Conservation (phyloP, 2,113 vertebrate genomes). For the Actinemys pallida region DNA sequence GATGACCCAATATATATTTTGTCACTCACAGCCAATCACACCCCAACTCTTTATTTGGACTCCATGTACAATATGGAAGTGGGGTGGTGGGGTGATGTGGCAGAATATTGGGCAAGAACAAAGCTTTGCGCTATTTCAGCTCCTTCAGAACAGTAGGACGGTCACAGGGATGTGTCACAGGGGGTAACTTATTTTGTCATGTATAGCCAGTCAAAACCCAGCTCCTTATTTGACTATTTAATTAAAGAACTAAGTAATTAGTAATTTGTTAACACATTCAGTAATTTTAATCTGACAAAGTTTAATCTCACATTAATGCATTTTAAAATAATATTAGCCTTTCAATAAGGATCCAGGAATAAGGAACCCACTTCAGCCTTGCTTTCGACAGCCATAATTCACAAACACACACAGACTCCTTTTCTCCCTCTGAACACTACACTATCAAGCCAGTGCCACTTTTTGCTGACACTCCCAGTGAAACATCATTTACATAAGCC, state of each 20-base stretch:
- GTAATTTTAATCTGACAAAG: neutral
- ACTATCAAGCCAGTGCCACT: neutral
- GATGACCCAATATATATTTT: neutral
- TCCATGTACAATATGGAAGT: neutral
- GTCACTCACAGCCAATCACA: neutral
- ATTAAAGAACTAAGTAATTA: neutral
- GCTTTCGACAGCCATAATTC: neutral
- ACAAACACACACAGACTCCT: neutral
- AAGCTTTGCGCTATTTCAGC: neutral
- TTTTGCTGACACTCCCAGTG: neutral
- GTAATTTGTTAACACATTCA: neutral
- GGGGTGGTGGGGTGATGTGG: no score
- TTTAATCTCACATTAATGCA: neutral
- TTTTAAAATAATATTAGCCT: neutral
- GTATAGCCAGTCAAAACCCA: neutral
- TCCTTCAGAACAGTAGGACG: neutral
- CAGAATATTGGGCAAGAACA: neutral
- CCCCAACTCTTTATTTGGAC: no score
- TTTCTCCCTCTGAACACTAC: neutral
- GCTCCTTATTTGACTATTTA: neutral
- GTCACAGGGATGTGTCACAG: neutral
- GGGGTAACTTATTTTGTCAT: neutral
- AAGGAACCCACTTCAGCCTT: neutral
- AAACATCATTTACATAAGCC: neutral
- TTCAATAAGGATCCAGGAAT: neutral